These are phyloP conservation scores for Protosalanx chinensis DNA, from an alignment of 2,797 vertebrate species.

Conservation along the genomic window DNA sequence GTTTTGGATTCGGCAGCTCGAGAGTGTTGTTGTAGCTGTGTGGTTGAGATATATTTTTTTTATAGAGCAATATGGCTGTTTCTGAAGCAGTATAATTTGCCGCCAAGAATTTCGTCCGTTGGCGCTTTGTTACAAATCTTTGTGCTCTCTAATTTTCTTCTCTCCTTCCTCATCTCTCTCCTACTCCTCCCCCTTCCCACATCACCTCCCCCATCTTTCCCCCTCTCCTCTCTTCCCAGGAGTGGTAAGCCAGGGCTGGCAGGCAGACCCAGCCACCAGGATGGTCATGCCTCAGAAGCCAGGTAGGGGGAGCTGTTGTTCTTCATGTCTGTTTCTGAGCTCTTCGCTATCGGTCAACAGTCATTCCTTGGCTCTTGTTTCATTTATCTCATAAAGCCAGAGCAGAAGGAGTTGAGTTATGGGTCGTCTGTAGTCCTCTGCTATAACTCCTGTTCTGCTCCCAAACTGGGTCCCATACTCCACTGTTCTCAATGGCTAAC, in stretches of 20 bases:
- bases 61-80: no score
- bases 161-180: neutral
- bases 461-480: neutral
- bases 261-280: constrained; percentile 87
- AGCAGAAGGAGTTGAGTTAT: constrained; percentile 1
- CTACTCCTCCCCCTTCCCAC: neutral
- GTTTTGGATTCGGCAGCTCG: neutral
- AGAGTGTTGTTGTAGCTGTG: neutral
- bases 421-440: neutral
- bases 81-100: no score
- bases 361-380: constrained; percentile 13
- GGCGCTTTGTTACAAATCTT: neutral
- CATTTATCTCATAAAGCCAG: constrained; percentile 6
- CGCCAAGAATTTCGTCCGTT: no score
- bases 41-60: no score
- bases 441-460: neutral
- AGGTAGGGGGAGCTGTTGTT: constrained; percentile 82
- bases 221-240: constrained; percentile 64
- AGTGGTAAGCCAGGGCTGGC: constrained; percentile 93
- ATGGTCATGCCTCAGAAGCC: constrained; percentile 98
- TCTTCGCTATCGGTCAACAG: constrained; percentile 1
- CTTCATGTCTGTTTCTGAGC: constrained; percentile 15
- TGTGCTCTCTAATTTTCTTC: neutral
- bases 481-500: no score
- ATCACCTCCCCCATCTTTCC: neutral